These are phyloP conservation scores for Sympetrum striolatum DNA, from an alignment of 2,888 invertebrate species.

Conservation along the genomic window DNA sequence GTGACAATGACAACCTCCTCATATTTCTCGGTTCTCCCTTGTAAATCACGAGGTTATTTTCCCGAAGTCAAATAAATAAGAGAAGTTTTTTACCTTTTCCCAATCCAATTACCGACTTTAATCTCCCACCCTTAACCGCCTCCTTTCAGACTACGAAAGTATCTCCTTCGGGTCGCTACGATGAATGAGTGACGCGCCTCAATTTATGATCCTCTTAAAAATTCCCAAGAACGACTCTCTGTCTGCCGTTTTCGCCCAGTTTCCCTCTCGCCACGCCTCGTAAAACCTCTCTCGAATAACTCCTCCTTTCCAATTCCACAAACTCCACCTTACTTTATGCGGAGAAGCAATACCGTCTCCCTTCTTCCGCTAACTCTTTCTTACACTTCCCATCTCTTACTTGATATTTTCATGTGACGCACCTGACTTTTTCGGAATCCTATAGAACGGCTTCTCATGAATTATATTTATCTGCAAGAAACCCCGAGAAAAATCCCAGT, in stretches of 20 bases:
- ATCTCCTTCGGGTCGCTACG: neutral
- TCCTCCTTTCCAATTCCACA: neutral
- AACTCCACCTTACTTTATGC: neutral
- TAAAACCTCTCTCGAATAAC: neutral
- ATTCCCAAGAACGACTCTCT: neutral
- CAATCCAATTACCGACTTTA: too few relatives aligned
- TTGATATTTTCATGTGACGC: neutral
- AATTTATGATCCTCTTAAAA: neutral
- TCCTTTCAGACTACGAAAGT: neutral
- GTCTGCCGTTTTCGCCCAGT: neutral
- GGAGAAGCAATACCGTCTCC: neutral
- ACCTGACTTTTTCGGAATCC: neutral
- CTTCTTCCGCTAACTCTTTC: neutral
- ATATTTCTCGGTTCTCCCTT: too few relatives aligned
- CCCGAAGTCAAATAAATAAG: too few relatives aligned
- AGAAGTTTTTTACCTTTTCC: too few relatives aligned
- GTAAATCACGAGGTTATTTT: too few relatives aligned
- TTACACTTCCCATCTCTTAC: neutral
- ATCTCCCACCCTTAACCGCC: too few relatives aligned
- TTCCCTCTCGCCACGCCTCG: neutral
- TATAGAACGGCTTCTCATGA: neutral
- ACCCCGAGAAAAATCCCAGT: neutral
- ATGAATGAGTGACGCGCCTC: neutral
- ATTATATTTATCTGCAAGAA: neutral
- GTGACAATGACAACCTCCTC: too few relatives aligned